phyloP scores from a whole-genome alignment of 2,888 invertebrate species.

The Bombylius discolor region DNA sequence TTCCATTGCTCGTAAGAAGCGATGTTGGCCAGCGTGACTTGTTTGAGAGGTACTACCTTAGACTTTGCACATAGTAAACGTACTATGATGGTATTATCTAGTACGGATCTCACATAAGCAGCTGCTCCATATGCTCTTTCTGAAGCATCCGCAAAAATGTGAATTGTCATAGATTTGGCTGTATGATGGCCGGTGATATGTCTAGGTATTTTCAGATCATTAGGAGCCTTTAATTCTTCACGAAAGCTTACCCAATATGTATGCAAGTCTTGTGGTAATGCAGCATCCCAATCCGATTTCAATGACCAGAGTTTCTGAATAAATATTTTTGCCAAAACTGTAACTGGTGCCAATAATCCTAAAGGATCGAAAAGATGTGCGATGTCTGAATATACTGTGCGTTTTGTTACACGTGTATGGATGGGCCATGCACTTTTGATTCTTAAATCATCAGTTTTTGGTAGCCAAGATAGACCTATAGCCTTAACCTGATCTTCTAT shows the following conservation, averaged over 20 bases:
- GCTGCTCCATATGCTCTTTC: slow-evolving; percentile 5
- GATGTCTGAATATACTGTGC: too few relatives aligned
- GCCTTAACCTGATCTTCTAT: too few relatives aligned
- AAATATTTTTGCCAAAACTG: too few relatives aligned
- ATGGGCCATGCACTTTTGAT: too few relatives aligned
- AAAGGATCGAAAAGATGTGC: too few relatives aligned
- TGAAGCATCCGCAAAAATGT: slow-evolving; percentile 4
- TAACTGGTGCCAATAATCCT: too few relatives aligned
- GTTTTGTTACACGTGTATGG: too few relatives aligned
- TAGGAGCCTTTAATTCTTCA: too few relatives aligned
- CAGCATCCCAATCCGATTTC: background rate
- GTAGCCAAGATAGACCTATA: too few relatives aligned
- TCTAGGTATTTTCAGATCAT: too few relatives aligned
- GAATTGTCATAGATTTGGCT: background rate
- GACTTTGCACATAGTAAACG: slow-evolving; percentile 8
- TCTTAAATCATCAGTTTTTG: too few relatives aligned
- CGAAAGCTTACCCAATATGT: background rate
- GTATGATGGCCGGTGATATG: background rate
- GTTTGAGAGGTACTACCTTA: slow-evolving; percentile 11
- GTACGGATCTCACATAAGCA: background rate
- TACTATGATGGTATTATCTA: slow-evolving; percentile 5
- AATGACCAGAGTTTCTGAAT: background rate
- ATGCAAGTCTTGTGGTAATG: background rate
- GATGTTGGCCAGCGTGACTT: slow-evolving; percentile 14
- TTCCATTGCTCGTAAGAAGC: too few relatives aligned